These are phyloP conservation scores for Carcina quercana DNA, from an alignment of 2,888 invertebrate genomes.

Conservation along the genomic window DNA sequence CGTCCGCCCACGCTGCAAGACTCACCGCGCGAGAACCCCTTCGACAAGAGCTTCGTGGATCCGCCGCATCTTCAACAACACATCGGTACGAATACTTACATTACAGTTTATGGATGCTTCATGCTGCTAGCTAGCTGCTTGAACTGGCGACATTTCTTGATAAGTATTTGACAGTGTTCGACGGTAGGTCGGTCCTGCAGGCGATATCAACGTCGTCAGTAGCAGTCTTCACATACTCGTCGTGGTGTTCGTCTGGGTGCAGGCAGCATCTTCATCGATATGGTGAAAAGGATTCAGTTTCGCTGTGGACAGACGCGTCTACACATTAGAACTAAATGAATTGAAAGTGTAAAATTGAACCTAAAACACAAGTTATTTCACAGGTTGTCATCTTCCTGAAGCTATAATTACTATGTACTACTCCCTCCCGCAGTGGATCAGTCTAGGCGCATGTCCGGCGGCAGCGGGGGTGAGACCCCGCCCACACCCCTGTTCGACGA, in stretches of 20 bases:
- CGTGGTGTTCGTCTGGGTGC: background rate
- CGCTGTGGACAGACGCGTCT: too few species aligned
- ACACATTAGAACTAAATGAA: too few species aligned
- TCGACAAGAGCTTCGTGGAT: constrained; percentile 74
- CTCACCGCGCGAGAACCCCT: constrained; percentile 84
- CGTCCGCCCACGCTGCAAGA: constrained; percentile 63
- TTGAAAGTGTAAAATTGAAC: too few species aligned
- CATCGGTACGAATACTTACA: background rate
- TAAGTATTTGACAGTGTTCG: background rate
- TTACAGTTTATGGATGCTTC: background rate
- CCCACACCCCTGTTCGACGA: constrained; percentile 96
- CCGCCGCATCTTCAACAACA: constrained; percentile 1
- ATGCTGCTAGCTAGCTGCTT: background rate
- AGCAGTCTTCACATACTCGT: background rate
- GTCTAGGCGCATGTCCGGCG: constrained; percentile 28
- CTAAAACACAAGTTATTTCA: too few species aligned
- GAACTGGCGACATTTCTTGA: background rate
- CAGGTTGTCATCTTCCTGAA: too few species aligned
- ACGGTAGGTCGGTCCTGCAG: background rate
- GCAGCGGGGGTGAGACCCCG: constrained; percentile 79
- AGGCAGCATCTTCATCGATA: too few species aligned
- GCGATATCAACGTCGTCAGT: background rate
- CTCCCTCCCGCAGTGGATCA: constrained; percentile 10
- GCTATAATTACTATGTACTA: background rate
- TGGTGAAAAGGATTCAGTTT: too few species aligned